phyloP scores from a whole-genome alignment of 2,888 invertebrate species.

The Julus scanicus region DNA sequence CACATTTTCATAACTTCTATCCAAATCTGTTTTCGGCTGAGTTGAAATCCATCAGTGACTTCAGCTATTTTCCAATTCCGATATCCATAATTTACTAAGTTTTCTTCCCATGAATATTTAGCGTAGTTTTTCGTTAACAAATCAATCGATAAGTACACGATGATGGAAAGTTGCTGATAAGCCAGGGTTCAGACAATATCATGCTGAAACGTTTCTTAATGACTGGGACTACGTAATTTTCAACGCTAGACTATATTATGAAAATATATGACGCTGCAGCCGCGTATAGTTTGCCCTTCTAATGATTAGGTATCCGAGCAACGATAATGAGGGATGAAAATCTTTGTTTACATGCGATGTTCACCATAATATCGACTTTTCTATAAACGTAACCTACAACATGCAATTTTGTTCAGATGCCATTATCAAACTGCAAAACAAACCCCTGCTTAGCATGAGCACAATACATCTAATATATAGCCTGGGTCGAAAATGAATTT shows the following conservation, averaged over 20 bases:
- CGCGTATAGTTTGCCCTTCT: background rate
- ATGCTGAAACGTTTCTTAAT: constrained; percentile 6
- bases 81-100: background rate
- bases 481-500: background rate
- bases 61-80: background rate
- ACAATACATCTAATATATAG: background rate
- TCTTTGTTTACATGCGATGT: constrained; percentile 36
- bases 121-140: background rate
- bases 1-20: no score
- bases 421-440: background rate
- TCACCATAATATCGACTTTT: constrained; percentile 39
- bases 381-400: constrained; percentile 30
- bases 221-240: constrained; percentile 26
- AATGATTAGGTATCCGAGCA: constrained; percentile 39
- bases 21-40: background rate
- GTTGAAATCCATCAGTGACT: no score
- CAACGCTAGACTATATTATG: background rate
- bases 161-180: constrained; percentile 30
- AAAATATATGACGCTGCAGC: constrained; percentile 1
- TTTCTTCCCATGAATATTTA: background rate
- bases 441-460: constrained; percentile 7
- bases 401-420: constrained; percentile 17
- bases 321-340: constrained; percentile 39
- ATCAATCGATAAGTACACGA: constrained; percentile 8
- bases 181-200: background rate